Conservation (phyloP, 2,113 vertebrate genomes). For the Alligator sinensis region DNA sequence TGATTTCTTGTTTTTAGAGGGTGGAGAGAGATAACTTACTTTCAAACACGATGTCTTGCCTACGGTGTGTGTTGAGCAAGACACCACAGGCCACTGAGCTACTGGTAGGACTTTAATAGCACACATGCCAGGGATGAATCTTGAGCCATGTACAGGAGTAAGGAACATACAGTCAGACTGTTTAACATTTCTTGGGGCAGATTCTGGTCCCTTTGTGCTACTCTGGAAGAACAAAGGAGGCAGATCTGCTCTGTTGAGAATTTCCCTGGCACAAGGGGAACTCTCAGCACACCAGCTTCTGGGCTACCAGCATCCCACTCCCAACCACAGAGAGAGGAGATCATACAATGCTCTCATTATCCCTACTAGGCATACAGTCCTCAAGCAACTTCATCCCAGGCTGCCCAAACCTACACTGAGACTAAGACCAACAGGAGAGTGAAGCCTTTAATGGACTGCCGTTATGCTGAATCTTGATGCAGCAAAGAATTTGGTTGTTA, state of each 20-base stretch:
- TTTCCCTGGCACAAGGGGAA: neutral
- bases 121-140: neutral
- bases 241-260: neutral
- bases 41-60: neutral
- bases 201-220: neutral
- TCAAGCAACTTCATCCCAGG: neutral
- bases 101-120: neutral
- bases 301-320: neutral
- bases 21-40: neutral
- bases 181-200: neutral
- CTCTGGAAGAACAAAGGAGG: neutral
- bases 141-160: neutral
- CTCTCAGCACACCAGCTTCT: neutral
- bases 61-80: neutral
- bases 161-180: neutral
- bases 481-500: neutral
- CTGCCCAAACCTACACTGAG: neutral
- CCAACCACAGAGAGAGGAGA: neutral
- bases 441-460: neutral
- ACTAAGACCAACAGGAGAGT: neutral
- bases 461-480: neutral
- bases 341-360: neutral
- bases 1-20: neutral
- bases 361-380: neutral
- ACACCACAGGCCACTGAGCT: neutral